Percentiles rank a stretch among this genome's conserved stretches.
Conservation (phyloP, 2,797 vertebrate genomes). For the Manis javanica region DNA sequence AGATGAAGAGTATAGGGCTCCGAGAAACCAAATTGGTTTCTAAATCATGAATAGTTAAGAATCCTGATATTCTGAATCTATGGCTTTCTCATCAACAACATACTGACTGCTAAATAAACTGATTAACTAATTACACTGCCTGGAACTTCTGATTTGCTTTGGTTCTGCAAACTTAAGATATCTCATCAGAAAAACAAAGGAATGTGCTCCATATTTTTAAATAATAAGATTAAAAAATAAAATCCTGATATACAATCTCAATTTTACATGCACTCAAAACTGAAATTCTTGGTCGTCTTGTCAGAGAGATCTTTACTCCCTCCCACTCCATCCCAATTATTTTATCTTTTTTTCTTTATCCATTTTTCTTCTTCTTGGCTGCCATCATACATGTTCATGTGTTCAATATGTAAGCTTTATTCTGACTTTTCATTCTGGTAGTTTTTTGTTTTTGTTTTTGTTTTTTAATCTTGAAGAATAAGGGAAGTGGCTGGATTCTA, state of each 20-base stretch:
- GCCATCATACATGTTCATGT: background rate
- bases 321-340: accelerated
- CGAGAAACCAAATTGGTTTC: background rate
- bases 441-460: background rate
- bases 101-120: background rate
- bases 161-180: background rate
- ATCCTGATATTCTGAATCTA: background rate
- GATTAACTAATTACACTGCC: background rate
- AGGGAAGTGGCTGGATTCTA: background rate
- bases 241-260: background rate
- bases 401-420: background rate
- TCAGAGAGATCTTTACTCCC: background rate
- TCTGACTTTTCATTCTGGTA: background rate
- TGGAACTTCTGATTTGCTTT: background rate
- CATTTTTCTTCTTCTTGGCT: background rate
- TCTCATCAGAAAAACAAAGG: background rate
- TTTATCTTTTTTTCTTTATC: background rate
- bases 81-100: background rate
- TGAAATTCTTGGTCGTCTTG: background rate
- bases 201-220: background rate
- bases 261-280: background rate
- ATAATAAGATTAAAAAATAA: background rate
- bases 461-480: background rate
- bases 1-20: background rate
- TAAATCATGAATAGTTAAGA: constrained; percentile 29